Evolutionary conservation across 2,113 vertebrate genomes (phyloP).

Genomic region (Oncorhynchus gorbuscha): DNA sequence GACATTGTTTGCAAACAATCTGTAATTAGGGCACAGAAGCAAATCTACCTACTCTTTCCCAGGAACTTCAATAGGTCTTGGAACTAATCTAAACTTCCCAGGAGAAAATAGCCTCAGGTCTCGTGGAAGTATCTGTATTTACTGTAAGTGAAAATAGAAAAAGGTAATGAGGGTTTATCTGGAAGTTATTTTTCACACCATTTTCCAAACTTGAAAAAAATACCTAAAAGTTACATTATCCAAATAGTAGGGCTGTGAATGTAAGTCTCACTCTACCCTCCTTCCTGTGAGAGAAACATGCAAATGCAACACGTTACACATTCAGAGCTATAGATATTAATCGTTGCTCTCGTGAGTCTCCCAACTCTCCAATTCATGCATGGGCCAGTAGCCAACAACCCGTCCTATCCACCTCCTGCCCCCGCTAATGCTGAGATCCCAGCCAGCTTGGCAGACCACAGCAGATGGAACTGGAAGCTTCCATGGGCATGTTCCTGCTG

Average conservation of each 20-base stretch:
- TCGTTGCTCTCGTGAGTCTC: background rate
- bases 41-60: constrained; percentile 31
- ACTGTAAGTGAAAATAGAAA: too few species aligned
- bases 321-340: background rate
- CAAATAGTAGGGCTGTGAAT: too few species aligned
- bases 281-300: background rate
- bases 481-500: too few species aligned
- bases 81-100: constrained; percentile 57
- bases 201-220: too few species aligned
- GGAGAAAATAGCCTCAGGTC: constrained; percentile 27
- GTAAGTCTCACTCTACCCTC: background rate
- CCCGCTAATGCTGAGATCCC: constrained; percentile 23
- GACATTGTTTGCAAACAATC: constrained; percentile 33
- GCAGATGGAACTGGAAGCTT: constrained; percentile 45
- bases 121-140: too few species aligned
- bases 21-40: constrained; percentile 46
- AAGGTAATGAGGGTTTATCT: too few species aligned
- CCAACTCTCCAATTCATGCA: background rate
- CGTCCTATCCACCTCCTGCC: constrained; percentile 30
- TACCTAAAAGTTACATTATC: too few species aligned
- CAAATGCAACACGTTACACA: background rate
- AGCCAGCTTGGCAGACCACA: constrained; percentile 29
- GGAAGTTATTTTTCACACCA: too few species aligned
- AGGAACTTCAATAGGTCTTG: constrained; percentile 37
- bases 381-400: constrained; percentile 28